Evolutionary conservation across 92 coral and sea anemone genomes (phyloP), one percentile per base, ranked within the genome.

Genomic region (Actinernus sp.): DNA sequence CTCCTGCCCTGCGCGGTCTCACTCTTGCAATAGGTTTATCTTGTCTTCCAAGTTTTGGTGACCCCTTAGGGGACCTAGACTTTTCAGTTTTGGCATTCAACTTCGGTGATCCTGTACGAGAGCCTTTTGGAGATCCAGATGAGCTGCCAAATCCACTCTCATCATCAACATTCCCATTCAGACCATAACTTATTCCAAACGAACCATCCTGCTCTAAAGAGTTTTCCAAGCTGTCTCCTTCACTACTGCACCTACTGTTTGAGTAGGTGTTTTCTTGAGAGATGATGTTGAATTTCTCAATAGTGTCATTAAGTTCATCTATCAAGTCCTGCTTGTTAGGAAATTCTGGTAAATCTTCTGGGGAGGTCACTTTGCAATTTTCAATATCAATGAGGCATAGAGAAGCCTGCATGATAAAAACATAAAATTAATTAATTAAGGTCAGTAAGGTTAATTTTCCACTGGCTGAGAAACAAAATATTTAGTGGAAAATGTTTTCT

Each of bases 291-390:
- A 86, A 94, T 55, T 83, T 87, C 16, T 87, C 88, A 3, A 81
- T 62, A 16, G 88, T 72, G 12, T 94, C 97, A 23, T 57, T 62
- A 13, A 94, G 93, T 70, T 94, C 98, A 24, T 91, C 66, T 26
- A 84, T 63, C 26, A 94, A 68, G 49, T 92, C 93, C 32, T 90
- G 89, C 25, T 71, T 84, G 84, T 94, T 78, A 10, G 98, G 98
- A 16, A 94, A 85, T n/a, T 86, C 94, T 6, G 98, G 98, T 1
- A 91, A 70, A 37, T 94, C 98, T 52, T 94, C 98, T 55, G 98
- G 98, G 5, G 79, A 72, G 4, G 89, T 82, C 4, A 94, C 84
- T 19, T 50, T 74, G 31, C 87, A 70, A 54, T 75, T 84, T 12
- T 94, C 97, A 49, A 94, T 83, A 61, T 94, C 94, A 40, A 94